phyloP scores from a whole-genome alignment of 2,797 vertebrate genomes.

The Limnodromus scolopaceus region DNA sequence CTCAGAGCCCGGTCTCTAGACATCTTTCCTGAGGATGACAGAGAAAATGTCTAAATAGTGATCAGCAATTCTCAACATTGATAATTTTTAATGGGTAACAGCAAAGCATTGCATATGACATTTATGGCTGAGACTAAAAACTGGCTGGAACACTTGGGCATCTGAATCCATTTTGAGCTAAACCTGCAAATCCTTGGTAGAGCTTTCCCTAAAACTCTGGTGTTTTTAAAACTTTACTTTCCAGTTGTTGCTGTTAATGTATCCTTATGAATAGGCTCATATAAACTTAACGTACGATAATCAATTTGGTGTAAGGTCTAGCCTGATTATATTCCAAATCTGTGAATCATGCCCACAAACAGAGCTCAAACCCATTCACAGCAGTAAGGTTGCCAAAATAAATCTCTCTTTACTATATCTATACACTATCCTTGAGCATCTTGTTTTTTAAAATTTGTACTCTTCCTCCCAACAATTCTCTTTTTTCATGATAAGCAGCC shows the following conservation, averaged over 20 bases:
- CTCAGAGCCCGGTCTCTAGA: slow-evolving; percentile 88
- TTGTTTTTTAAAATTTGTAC: not conserved
- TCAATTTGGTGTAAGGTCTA: not conserved
- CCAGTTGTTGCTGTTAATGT: not conserved
- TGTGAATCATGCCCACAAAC: not conserved
- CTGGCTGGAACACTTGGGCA: not conserved
- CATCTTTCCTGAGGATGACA: slow-evolving; percentile 89
- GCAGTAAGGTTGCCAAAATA: not conserved
- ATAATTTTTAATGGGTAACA: not conserved
- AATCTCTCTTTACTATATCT: not conserved
- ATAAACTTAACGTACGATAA: not conserved
- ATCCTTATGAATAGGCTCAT: not conserved
- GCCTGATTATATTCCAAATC: not conserved
- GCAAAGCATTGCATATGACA: not conserved
- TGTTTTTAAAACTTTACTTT: not conserved
- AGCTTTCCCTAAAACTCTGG: not conserved
- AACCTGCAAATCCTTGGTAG: not conserved
- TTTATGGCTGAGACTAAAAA: not conserved
- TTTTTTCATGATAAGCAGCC: not conserved
- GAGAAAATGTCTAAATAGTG: not conserved
- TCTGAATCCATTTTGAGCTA: not conserved
- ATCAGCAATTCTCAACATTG: not conserved
- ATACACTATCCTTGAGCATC: not conserved
- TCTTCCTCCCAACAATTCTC: not conserved
- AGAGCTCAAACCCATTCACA: not conserved